Evolutionary conservation across 2,888 invertebrate genomes (phyloP).

Genomic region (Rhabditoides inermis): DNA sequence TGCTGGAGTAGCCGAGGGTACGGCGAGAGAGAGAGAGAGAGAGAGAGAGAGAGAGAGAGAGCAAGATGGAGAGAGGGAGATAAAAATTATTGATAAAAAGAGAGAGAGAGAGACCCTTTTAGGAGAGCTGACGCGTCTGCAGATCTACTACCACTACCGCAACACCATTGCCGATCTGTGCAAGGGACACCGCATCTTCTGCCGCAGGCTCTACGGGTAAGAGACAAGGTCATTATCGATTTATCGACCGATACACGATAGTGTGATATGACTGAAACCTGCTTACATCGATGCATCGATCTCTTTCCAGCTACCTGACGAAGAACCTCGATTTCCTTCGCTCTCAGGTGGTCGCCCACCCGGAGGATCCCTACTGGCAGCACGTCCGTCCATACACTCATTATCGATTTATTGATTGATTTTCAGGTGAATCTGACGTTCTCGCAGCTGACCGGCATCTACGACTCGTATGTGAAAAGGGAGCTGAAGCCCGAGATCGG

Average conservation of each 20-base stretch:
- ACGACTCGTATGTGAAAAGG: conserved; percentile 37
- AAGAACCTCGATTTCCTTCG: conserved; percentile 44
- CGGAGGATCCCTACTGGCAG: conserved; percentile 36
- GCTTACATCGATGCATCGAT: conserved; percentile 6
- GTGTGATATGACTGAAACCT: background rate
- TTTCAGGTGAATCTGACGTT: conserved; percentile 45
- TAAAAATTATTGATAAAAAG: too few relatives aligned
- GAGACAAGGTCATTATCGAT: background rate
- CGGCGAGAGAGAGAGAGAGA: background rate
- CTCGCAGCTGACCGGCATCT: conserved; percentile 47
- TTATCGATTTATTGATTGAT: conserved; percentile 5
- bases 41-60: background rate
- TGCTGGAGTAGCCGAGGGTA: conserved; percentile 47
- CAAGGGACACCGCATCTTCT: conserved; percentile 14
- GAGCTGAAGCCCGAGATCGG: conserved; percentile 37
- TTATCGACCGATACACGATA: background rate
- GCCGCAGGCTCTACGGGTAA: background rate
- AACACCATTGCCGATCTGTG: conserved; percentile 48
- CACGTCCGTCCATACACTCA: conserved; percentile 17
- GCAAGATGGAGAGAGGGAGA: background rate
- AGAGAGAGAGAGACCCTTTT: too few relatives aligned
- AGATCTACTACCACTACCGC: conserved; percentile 47
- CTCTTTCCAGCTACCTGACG: conserved; percentile 41
- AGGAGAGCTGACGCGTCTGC: conserved; percentile 44
- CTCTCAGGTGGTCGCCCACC: conserved; percentile 22